These are phyloP conservation scores for Tenthredo distinguenda DNA, from an alignment of 2,888 invertebrate species.

Conservation along the genomic window DNA sequence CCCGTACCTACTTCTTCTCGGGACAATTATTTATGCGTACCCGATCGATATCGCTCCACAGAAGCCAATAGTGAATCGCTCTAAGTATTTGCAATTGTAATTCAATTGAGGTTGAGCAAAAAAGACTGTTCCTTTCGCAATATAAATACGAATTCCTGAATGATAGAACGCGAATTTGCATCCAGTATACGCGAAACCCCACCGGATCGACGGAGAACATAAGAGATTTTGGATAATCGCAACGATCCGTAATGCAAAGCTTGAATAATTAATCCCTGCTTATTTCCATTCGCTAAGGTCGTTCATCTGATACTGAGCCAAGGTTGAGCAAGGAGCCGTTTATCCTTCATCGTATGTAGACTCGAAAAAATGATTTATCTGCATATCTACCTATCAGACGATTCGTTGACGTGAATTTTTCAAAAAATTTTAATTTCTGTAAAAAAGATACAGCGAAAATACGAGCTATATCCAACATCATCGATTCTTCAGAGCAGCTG, in stretches of 20 bases:
- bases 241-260: conserved; percentile 13
- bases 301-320: conserved; percentile 2
- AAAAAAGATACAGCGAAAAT: neutral
- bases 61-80: neutral
- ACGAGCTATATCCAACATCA: neutral
- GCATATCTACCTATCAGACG: neutral
- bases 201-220: neutral
- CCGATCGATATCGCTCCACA: neutral
- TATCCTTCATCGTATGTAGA: neutral
- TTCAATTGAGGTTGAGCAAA: conserved; percentile 15
- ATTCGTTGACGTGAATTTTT: neutral
- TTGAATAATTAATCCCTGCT: conserved; percentile 31
- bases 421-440: neutral
- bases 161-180: conserved; percentile 27
- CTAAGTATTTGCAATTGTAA: conserved; percentile 28
- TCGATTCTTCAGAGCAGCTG: neutral
- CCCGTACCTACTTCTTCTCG: neutral
- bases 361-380: neutral
- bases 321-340: neutral
- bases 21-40: neutral
- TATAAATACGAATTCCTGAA: conserved; percentile 29
- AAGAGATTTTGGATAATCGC: neutral
- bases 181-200: neutral
- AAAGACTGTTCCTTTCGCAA: conserved; percentile 36
- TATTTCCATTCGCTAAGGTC: conserved; percentile 3